A percentile compares a stretch with the other conserved stretches of the same genome.
Conservation (phyloP, 2,113 vertebrate species). For the Nothobranchius furzeri region DNA sequence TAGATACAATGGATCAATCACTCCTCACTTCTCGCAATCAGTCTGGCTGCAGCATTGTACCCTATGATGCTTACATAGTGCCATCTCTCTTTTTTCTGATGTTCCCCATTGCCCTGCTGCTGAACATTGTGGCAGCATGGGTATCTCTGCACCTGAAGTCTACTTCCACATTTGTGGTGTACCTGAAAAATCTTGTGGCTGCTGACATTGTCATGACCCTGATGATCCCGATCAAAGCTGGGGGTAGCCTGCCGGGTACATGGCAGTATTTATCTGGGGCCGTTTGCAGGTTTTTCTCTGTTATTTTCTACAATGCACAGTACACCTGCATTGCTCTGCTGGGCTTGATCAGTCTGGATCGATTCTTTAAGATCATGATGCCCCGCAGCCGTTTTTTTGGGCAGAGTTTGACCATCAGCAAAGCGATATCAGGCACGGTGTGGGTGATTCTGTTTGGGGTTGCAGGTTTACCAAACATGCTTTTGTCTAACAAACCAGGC, state of each 20-base stretch:
- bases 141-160: slow-evolving; percentile 81
- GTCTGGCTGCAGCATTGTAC: background rate
- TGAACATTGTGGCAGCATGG: slow-evolving; percentile 68
- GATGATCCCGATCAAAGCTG: slow-evolving; percentile 77
- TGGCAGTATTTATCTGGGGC: slow-evolving; percentile 66
- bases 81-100: slow-evolving; percentile 46
- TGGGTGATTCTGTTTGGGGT: slow-evolving; percentile 76
- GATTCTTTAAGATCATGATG: slow-evolving; percentile 85
- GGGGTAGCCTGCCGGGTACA: slow-evolving; percentile 51
- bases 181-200: slow-evolving; percentile 83
- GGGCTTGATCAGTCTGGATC: slow-evolving; percentile 84
- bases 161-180: slow-evolving; percentile 83
- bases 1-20: slow-evolving; percentile 19
- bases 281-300: slow-evolving; percentile 75
- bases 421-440: slow-evolving; percentile 48
- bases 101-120: slow-evolving; percentile 54
- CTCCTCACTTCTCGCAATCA: slow-evolving; percentile 9
- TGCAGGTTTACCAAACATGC: slow-evolving; percentile 81
- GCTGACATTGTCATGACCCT: slow-evolving; percentile 84
- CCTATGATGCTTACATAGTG: background rate
- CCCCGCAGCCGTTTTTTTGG: slow-evolving; percentile 79
- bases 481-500: slow-evolving; percentile 69
- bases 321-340: slow-evolving; percentile 84
- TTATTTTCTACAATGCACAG: slow-evolving; percentile 81
- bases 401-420: slow-evolving; percentile 77